phyloP scores from a whole-genome alignment of 2,888 invertebrate genomes.

The Archaeoteleia sp. region DNA sequence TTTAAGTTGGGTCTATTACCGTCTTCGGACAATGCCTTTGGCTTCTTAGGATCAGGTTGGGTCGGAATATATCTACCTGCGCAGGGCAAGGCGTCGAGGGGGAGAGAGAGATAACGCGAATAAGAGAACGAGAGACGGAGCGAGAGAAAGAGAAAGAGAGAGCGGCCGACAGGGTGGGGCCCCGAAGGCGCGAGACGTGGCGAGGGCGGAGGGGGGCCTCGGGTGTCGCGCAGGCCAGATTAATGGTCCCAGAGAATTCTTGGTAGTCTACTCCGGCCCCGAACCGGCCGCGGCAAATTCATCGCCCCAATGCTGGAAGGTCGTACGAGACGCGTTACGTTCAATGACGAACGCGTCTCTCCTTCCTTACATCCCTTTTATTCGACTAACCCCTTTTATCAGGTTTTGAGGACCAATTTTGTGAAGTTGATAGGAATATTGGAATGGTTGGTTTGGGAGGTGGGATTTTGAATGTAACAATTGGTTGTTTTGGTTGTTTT shows the following conservation, averaged over 20 bases:
- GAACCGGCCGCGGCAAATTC: slow-evolving; percentile 55
- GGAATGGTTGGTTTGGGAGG: too few relatives aligned
- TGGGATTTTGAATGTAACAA: too few relatives aligned
- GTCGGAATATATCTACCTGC: slow-evolving; percentile 47
- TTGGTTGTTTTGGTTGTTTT: too few relatives aligned
- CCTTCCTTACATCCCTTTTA: slow-evolving; percentile 27
- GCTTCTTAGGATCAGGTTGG: slow-evolving; percentile 54
- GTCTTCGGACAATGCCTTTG: slow-evolving; percentile 55
- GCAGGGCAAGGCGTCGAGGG: slow-evolving; percentile 25
- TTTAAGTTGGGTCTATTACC: slow-evolving; percentile 51
- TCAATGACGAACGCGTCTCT: slow-evolving; percentile 3
- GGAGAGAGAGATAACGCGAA: slow-evolving; percentile 20
- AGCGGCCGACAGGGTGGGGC: slow-evolving; percentile 33
- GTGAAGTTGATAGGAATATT: too few relatives aligned
- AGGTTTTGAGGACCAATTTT: too few relatives aligned
- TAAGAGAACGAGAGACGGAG: slow-evolving; percentile 24
- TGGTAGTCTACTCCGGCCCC: slow-evolving; percentile 64
- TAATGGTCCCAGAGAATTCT: slow-evolving; percentile 72
- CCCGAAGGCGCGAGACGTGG: slow-evolving; percentile 14
- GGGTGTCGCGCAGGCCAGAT: slow-evolving; percentile 72
- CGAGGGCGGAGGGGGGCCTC: slow-evolving; percentile 46
- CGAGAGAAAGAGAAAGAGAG: slow-evolving; percentile 47
- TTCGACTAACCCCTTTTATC: slow-evolving; percentile 33
- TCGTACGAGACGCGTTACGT: slow-evolving; percentile 37
- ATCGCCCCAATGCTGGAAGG: slow-evolving; percentile 53